Conservation (phyloP, 2,797 vertebrate genomes). For the Parauchenoglanis punctatus region DNA sequence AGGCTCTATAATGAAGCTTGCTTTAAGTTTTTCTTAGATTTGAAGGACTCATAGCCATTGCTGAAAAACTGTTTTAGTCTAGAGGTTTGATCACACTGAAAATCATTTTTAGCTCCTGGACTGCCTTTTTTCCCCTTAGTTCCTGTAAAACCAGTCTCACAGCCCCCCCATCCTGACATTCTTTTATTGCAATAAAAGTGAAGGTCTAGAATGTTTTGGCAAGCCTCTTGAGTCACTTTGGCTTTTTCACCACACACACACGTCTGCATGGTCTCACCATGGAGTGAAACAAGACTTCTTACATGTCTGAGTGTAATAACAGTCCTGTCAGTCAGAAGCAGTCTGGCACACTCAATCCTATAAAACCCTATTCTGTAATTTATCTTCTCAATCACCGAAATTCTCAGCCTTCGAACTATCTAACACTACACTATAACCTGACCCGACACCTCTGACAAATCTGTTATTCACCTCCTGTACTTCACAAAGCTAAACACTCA, state of each 20-base stretch:
- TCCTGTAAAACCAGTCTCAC: not conserved
- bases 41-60: not conserved
- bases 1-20: too few relatives aligned
- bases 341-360: slow-evolving; percentile 15
- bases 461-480: slow-evolving; percentile 3
- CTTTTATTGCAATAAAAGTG: slow-evolving; percentile 29
- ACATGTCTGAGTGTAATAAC: slow-evolving; percentile 11
- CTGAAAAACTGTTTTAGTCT: not conserved
- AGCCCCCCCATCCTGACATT: not conserved
- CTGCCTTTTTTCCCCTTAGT: not conserved
- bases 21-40: not conserved
- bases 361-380: slow-evolving; percentile 16
- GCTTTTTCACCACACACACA: not conserved
- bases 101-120: slow-evolving; percentile 12
- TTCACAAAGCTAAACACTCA: not conserved
- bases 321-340: slow-evolving; percentile 5
- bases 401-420: not conserved
- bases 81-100: not conserved
- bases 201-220: slow-evolving; percentile 15
- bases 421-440: not conserved
- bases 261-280: not conserved
- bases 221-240: slow-evolving; percentile 14
- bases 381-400: not conserved
- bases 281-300: slow-evolving; percentile 10
- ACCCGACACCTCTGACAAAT: slow-evolving; percentile 12